Conservation (phyloP, 1,140 invertebrate species). For the Cydia pomonella region DNA sequence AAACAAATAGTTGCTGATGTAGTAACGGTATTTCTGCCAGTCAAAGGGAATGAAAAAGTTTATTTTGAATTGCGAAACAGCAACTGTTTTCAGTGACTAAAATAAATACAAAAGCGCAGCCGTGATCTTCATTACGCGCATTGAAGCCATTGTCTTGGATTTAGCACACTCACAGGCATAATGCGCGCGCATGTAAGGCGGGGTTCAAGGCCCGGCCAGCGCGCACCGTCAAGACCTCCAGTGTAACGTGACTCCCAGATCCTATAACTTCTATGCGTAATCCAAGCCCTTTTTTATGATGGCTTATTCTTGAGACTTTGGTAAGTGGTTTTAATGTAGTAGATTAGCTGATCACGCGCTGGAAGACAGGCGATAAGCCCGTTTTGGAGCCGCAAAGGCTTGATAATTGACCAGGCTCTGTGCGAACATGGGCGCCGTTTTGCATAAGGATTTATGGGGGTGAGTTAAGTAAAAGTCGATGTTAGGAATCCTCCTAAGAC, state of each 20-base stretch:
- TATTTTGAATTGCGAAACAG: no score
- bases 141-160: conserved; percentile 9
- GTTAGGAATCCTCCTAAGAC: background rate
- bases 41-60: no score
- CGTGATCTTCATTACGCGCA: conserved; percentile 27
- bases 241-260: background rate
- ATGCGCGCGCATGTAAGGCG: conserved; percentile 14
- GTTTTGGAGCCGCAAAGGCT: conserved; percentile 16
- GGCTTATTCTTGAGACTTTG: no score
- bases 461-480: conserved; percentile 14
- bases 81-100: background rate
- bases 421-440: background rate
- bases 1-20: no score
- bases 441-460: background rate
- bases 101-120: conserved; percentile 12
- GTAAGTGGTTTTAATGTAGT: no score
- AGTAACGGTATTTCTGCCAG: no score
- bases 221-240: no score
- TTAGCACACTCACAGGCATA: background rate
- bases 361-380: conserved; percentile 20
- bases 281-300: background rate
- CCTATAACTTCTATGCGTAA: background rate
- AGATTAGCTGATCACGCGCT: conserved; percentile 20
- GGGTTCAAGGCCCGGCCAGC: conserved; percentile 9
- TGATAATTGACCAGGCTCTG: conserved; percentile 8